These are phyloP conservation scores for Eospalax fontanierii DNA, from an alignment of 2,797 vertebrate genomes.

Conservation along the genomic window DNA sequence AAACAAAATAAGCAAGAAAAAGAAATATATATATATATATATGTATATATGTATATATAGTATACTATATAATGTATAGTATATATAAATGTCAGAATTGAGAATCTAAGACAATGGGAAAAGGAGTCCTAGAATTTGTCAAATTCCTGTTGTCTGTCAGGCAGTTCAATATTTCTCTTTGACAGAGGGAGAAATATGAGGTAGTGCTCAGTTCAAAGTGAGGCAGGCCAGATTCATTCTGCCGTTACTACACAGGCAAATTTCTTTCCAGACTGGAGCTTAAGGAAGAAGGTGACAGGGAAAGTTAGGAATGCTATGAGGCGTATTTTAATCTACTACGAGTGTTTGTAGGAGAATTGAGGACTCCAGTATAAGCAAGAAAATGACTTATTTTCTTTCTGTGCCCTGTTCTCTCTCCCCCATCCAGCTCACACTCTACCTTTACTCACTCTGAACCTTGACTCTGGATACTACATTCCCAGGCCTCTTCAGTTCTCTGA, in stretches of 20 bases:
- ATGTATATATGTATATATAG: no score
- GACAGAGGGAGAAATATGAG: neutral
- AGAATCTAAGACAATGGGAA: neutral
- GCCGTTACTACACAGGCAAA: neutral
- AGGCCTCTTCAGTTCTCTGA: neutral
- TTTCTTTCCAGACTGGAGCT: neutral
- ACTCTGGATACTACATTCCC: neutral
- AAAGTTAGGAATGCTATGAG: neutral
- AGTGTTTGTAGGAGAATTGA: no score
- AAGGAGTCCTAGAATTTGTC: neutral
- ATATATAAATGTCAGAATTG: neutral
- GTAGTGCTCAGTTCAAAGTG: neutral
- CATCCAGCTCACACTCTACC: no score
- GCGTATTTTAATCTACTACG: no score
- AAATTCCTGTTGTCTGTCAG: neutral
- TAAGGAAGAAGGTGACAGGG: neutral
- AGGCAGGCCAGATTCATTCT: neutral
- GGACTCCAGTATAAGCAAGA: no score
- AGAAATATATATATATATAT: no score
- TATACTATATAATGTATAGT: no score
- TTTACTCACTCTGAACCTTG: neutral
- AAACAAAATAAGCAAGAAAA: neutral
- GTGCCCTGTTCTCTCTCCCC: no score
- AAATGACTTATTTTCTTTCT: no score
- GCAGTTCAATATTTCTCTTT: neutral